phyloP scores from a whole-genome alignment of 2,113 vertebrate species.

The Ptychochromis oligacanthus region DNA sequence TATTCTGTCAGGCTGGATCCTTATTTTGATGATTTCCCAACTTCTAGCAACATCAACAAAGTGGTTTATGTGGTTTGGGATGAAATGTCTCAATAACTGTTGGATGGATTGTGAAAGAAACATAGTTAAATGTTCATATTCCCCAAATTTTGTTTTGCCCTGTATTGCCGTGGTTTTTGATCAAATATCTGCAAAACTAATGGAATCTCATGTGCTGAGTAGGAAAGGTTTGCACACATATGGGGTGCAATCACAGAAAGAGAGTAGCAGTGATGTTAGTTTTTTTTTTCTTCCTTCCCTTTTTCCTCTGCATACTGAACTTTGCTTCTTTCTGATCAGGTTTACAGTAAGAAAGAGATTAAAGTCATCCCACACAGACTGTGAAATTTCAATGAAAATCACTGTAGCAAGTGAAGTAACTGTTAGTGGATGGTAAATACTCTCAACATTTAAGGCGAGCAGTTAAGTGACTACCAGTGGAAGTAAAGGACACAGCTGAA shows the following conservation, averaged over 20 bases:
- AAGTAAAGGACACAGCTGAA: too few relatives aligned
- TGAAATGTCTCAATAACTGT: background rate
- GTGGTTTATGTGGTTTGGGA: background rate
- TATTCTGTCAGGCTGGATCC: background rate
- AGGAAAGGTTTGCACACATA: background rate
- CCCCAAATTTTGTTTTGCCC: background rate
- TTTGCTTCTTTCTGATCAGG: background rate
- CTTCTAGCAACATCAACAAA: background rate
- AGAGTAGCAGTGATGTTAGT: background rate
- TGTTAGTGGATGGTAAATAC: too few relatives aligned
- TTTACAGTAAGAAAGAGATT: too few relatives aligned
- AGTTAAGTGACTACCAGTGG: too few relatives aligned
- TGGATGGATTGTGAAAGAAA: background rate
- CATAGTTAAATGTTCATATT: background rate
- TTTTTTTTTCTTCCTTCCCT: background rate
- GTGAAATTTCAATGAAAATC: too few relatives aligned
- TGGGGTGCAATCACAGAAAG: background rate
- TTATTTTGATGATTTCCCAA: background rate
- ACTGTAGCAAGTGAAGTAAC: too few relatives aligned
- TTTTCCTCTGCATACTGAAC: background rate
- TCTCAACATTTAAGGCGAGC: too few relatives aligned
- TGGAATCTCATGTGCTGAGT: background rate
- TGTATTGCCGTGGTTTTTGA: background rate
- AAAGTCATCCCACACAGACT: too few relatives aligned
- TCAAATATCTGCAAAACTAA: background rate